Evolutionary conservation across 2,888 invertebrate genomes (phyloP).

Genomic region (Liodrosophila aerea): DNA sequence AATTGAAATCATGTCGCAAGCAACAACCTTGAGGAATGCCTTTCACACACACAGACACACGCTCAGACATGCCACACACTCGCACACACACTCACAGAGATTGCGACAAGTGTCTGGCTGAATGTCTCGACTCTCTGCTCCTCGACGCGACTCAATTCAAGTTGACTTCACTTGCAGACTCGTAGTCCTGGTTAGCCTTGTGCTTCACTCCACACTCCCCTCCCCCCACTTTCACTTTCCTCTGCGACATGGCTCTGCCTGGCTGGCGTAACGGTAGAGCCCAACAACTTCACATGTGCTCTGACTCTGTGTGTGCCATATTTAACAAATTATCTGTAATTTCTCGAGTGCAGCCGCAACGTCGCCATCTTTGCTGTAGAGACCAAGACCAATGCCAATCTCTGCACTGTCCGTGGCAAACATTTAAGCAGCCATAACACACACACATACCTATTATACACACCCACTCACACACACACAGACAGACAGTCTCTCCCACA

Average conservation of each 20-base stretch:
- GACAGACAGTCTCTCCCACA: constrained; percentile 12
- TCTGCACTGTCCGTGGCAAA: constrained; percentile 21
- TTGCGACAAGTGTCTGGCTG: constrained; percentile 66
- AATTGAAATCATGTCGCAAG: constrained; percentile 72
- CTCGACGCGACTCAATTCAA: constrained; percentile 55
- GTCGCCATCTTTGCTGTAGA: constrained; percentile 51
- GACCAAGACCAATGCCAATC: constrained; percentile 21
- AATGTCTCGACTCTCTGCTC: constrained; percentile 72
- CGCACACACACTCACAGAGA: constrained; percentile 30
- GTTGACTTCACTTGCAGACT: constrained; percentile 38
- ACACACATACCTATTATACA: constrained; percentile 16
- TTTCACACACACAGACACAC: constrained; percentile 28
- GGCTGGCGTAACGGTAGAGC: neutral
- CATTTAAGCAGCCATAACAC: constrained; percentile 36
- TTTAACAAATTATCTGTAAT: constrained; percentile 80
- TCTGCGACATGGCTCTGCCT: neutral
- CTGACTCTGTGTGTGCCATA: constrained; percentile 59
- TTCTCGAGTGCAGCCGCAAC: constrained; percentile 68
- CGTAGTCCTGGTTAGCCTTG: constrained; percentile 29
- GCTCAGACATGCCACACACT: constrained; percentile 9
- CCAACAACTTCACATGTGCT: constrained; percentile 3
- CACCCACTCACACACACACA: constrained; percentile 12
- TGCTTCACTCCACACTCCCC: neutral
- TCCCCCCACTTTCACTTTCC: constrained; percentile 67
- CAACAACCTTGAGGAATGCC: constrained; percentile 81